phyloP scores from a whole-genome alignment of 2,797 vertebrate genomes.

The Taenioides sp. region DNA sequence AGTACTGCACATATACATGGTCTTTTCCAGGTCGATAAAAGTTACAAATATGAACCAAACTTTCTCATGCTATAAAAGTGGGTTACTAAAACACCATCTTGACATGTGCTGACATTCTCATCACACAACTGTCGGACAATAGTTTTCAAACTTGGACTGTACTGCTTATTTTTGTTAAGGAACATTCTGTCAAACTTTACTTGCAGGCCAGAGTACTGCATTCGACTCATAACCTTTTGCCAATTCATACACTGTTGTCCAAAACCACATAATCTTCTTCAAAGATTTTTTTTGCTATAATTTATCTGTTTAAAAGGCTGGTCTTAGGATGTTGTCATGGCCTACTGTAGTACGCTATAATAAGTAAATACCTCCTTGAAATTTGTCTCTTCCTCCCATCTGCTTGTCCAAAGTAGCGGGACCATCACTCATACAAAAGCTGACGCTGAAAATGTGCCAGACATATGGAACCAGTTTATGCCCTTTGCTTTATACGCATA shows the following conservation, averaged over 20 bases:
- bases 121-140: constrained; percentile 1
- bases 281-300: constrained; percentile 7
- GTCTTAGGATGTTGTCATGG: constrained; percentile 33
- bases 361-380: constrained; percentile 66
- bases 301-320: background rate
- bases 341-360: constrained; percentile 28
- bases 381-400: constrained; percentile 43
- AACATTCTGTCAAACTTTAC: constrained; percentile 15
- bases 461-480: constrained; percentile 73
- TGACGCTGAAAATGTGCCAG: constrained; percentile 57
- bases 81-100: background rate
- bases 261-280: background rate
- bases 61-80: background rate
- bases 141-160: constrained; percentile 17
- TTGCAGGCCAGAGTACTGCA: constrained; percentile 2
- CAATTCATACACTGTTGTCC: constrained; percentile 13
- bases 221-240: constrained; percentile 25
- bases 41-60: background rate
- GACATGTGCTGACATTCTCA: constrained; percentile 14
- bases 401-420: constrained; percentile 60
- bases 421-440: constrained; percentile 63
- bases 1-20: background rate
- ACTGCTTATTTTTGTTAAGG: constrained; percentile 16
- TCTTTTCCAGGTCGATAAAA: background rate
- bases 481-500: constrained; percentile 42